Conservation (phyloP, 2,888 invertebrate genomes). For the Buathra laborator region DNA sequence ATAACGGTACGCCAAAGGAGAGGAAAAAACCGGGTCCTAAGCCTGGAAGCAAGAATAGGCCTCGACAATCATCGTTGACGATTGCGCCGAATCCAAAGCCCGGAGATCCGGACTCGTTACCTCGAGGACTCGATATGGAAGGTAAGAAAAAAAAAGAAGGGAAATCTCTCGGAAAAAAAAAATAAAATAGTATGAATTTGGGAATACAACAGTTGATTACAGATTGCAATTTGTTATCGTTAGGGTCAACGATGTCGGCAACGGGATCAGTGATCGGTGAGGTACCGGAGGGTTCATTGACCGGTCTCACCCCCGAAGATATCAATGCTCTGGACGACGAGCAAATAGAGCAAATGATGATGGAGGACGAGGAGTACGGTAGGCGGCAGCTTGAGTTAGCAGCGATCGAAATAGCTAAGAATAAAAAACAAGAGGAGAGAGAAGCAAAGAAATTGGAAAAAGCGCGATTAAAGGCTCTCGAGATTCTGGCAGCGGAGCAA, state of each 20-base stretch:
- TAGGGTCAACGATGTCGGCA: conserved; percentile 78
- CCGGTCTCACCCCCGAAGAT: conserved; percentile 81
- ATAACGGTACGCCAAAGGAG: conserved; percentile 81
- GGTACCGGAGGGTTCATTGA: conserved; percentile 75
- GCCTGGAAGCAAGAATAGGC: conserved; percentile 83
- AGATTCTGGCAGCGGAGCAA: conserved; percentile 82
- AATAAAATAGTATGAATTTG: background rate
- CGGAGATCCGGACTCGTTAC: conserved; percentile 72
- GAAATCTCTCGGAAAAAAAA: background rate
- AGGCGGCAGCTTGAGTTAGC: conserved; percentile 86
- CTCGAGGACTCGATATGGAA: conserved; percentile 64
- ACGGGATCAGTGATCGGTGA: conserved; percentile 75
- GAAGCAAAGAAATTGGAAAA: conserved; percentile 83
- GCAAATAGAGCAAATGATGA: conserved; percentile 86
- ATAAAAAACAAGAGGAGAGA: conserved; percentile 82
- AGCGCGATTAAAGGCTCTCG: conserved; percentile 81
- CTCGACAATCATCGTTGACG: conserved; percentile 74
- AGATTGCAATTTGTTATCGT: conserved; percentile 57
- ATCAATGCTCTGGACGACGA: conserved; percentile 83
- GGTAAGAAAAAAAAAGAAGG: conserved; percentile 38
- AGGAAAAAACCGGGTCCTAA: conserved; percentile 84
- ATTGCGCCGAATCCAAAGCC: conserved; percentile 74
- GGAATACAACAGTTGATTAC: conserved; percentile 14
- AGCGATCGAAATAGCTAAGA: conserved; percentile 83
- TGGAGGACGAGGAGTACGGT: conserved; percentile 88